phyloP scores from a whole-genome alignment of 2,113 vertebrate species.

The Halichoeres trimaculatus region DNA sequence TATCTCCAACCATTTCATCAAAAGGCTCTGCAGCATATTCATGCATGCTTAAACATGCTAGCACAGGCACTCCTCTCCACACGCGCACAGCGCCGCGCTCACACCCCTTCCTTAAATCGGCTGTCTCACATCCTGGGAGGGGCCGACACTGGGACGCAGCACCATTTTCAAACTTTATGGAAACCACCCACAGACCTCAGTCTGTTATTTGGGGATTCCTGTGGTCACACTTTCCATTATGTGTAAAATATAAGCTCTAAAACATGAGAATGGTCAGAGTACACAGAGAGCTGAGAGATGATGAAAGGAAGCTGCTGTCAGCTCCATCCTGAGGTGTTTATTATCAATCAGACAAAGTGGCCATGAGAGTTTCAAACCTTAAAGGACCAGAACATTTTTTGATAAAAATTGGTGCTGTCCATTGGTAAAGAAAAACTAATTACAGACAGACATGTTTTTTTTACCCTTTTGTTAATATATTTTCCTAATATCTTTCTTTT shows the following conservation, averaged over 20 bases:
- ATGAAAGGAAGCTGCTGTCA: slow-evolving; percentile 34
- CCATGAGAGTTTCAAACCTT: too few relatives aligned
- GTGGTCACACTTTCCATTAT: slow-evolving; percentile 68
- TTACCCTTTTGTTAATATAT: too few relatives aligned
- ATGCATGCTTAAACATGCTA: slow-evolving; percentile 27
- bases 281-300: slow-evolving; percentile 16
- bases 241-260: slow-evolving; percentile 65
- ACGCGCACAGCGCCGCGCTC: slow-evolving; percentile 11
- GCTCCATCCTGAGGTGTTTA: slow-evolving; percentile 24
- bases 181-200: slow-evolving; percentile 73
- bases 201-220: slow-evolving; percentile 76
- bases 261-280: slow-evolving; percentile 47
- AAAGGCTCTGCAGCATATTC: slow-evolving; percentile 46
- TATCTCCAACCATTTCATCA: slow-evolving; percentile 46
- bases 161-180: slow-evolving; percentile 72
- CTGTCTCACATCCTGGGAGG: slow-evolving; percentile 74
- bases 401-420: too few relatives aligned
- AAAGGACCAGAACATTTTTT: too few relatives aligned
- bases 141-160: slow-evolving; percentile 41
- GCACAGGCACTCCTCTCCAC: slow-evolving; percentile 12
- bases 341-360: slow-evolving; percentile 21
- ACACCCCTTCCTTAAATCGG: slow-evolving; percentile 62
- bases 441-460: too few relatives aligned
- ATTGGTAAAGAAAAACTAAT: too few relatives aligned
- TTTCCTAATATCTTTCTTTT: too few relatives aligned